A percentile compares a stretch with the other conserved stretches of the same genome.
phyloP scores from a whole-genome alignment of 64 coral and sea anemone genomes.

The Actinia equina region DNA sequence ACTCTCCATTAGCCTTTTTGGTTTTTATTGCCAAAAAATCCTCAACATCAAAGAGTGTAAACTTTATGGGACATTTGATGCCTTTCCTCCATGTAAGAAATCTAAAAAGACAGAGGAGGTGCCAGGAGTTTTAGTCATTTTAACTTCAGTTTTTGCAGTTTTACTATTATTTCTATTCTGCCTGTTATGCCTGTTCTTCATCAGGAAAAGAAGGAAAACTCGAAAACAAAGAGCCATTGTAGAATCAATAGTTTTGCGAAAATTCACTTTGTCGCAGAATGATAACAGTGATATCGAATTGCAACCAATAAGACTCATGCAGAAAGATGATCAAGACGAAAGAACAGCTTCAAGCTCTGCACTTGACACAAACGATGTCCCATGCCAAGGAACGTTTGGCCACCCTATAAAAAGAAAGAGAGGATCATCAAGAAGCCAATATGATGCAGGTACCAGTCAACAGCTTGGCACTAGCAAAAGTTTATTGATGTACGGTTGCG shows the following conservation, averaged over 20 bases:
- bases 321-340: not conserved
- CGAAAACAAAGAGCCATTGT: not conserved
- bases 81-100: slow-evolving; percentile 53
- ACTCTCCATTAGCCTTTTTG: slow-evolving; percentile 88
- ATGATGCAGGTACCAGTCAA: not conserved
- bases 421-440: not conserved
- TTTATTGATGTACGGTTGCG: not conserved
- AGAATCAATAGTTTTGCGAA: not conserved
- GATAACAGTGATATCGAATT: not conserved
- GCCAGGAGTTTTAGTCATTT: slow-evolving; percentile 47
- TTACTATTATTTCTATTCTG: slow-evolving; percentile 31
- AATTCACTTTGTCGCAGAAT: not conserved
- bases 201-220: not conserved
- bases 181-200: not conserved
- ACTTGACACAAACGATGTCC: not conserved
- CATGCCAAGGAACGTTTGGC: not conserved
- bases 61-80: slow-evolving; percentile 80
- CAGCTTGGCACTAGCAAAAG: not conserved
- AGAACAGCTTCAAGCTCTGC: not conserved
- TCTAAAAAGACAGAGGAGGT: not conserved
- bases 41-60: slow-evolving; percentile 57
- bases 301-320: not conserved
- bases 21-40: slow-evolving; percentile 90
- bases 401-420: not conserved
- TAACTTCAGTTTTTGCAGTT: slow-evolving; percentile 23